Conservation (phyloP, 2,888 invertebrate species). For the Drosophila nr. perissopoda region DNA sequence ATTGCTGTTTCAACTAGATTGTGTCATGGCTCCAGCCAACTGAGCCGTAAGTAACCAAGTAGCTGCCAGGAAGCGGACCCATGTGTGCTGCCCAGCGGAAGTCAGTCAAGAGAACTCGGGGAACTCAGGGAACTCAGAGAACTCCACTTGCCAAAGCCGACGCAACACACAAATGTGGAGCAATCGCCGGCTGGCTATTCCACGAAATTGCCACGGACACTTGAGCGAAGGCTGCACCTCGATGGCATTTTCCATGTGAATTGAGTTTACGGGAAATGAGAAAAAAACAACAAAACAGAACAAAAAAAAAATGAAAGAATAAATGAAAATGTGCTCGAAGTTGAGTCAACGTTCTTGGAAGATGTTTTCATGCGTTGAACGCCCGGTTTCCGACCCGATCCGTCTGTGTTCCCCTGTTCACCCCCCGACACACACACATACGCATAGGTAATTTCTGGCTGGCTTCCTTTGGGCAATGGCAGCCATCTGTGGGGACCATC, state of each 20-base stretch:
- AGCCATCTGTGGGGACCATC: slow-evolving; percentile 35
- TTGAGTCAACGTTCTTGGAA: slow-evolving; percentile 66
- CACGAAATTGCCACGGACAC: slow-evolving; percentile 54
- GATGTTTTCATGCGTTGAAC: slow-evolving; percentile 59
- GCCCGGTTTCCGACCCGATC: slow-evolving; percentile 37
- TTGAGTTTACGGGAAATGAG: slow-evolving; percentile 54
- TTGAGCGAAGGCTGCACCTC: slow-evolving; percentile 37
- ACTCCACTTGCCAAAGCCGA: slow-evolving; percentile 20
- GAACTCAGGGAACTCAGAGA: slow-evolving; percentile 27
- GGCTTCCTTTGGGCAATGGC: slow-evolving; percentile 49
- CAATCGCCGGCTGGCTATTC: slow-evolving; percentile 56
- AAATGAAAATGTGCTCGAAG: slow-evolving; percentile 66
- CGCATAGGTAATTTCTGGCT: background rate
- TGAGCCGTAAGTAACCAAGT: slow-evolving; percentile 13
- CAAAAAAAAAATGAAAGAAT: slow-evolving; percentile 50
- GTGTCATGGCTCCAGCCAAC: slow-evolving; percentile 9
- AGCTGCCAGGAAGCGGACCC: background rate
- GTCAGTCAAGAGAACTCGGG: background rate
- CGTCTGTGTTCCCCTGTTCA: slow-evolving; percentile 16
- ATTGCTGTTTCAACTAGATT: slow-evolving; percentile 4
- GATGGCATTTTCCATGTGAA: slow-evolving; percentile 59
- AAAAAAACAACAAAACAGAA: slow-evolving; percentile 9
- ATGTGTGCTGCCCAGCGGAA: slow-evolving; percentile 10
- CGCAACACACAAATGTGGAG: slow-evolving; percentile 60
- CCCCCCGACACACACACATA: background rate